Evolutionary conservation across 2,888 invertebrate species (phyloP).

Genomic region (Stenodera caucasica): DNA sequence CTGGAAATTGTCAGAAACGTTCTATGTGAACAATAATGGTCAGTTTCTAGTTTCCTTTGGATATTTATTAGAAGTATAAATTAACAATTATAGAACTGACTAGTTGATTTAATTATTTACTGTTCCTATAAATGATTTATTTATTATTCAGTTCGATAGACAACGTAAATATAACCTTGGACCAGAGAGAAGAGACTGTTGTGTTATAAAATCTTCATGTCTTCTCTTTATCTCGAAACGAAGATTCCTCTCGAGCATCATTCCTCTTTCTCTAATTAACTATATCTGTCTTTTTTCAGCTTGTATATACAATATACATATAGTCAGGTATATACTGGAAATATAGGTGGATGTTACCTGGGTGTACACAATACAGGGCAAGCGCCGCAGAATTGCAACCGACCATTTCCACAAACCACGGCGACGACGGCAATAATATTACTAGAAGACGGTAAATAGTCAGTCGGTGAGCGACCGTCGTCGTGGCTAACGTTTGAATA

Average conservation of each 20-base stretch:
- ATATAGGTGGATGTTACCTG: conserved; percentile 24
- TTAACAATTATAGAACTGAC: neutral
- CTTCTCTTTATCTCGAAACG: too few relatives aligned
- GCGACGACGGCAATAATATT: neutral
- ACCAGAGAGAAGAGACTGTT: neutral
- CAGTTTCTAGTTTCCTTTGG: neutral
- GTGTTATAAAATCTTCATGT: too few relatives aligned
- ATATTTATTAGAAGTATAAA: neutral
- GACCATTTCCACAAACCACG: conserved; percentile 17
- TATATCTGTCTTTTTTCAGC: neutral
- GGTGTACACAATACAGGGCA: conserved; percentile 34
- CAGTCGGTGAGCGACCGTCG: conserved; percentile 39
- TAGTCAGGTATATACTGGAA: neutral
- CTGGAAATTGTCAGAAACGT: too few relatives aligned
- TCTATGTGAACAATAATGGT: neutral
- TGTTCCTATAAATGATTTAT: neutral
- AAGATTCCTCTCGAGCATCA: conserved; percentile 2
- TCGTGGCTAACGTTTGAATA: conserved; percentile 1
- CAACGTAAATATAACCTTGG: neutral
- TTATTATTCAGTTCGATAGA: too few relatives aligned
- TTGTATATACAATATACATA: neutral
- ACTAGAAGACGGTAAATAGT: conserved; percentile 10
- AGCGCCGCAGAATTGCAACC: conserved; percentile 37
- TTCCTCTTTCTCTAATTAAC: too few relatives aligned
- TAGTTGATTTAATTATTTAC: neutral